These are phyloP conservation scores for Calephelis nemesis DNA, from an alignment of 1,140 invertebrate species.

Conservation along the genomic window DNA sequence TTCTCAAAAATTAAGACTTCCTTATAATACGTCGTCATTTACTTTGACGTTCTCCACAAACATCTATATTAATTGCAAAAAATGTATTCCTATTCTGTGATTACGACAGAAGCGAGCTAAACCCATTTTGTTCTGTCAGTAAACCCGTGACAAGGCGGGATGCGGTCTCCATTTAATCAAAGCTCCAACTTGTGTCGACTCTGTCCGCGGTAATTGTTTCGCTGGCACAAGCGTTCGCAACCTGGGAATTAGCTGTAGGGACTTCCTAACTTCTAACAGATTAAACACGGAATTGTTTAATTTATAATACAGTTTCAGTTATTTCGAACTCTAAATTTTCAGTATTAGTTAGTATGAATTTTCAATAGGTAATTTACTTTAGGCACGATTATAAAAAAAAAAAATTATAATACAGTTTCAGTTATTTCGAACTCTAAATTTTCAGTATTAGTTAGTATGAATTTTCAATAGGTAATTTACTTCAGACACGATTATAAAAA, in stretches of 20 bases:
- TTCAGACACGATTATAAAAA: neutral
- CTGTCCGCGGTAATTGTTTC: conserved; percentile 14
- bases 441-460: neutral
- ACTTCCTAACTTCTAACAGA: conserved; percentile 9
- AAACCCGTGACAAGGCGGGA: conserved; percentile 1
- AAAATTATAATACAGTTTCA: neutral
- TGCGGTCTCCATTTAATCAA: conserved; percentile 16
- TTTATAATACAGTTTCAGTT: neutral
- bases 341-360: neutral
- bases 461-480: too few relatives aligned
- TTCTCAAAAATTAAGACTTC: too few relatives aligned
- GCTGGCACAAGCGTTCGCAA: conserved; percentile 11
- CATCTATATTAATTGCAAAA: neutral
- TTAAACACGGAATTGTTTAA: neutral
- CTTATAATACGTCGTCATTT: too few relatives aligned
- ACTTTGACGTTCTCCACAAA: too few relatives aligned
- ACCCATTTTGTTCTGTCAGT: conserved; percentile 16
- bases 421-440: too few relatives aligned
- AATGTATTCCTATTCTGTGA: neutral
- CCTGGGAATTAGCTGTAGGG: conserved; percentile 1
- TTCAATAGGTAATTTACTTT: too few relatives aligned
- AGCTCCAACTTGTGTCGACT: conserved; percentile 9
- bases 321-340: too few relatives aligned
- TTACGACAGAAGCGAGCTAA: conserved; percentile 1
- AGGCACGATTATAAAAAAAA: too few relatives aligned